A percentile compares a stretch with the other conserved stretches of the same genome.
These are phyloP conservation scores for Rutilus rutilus DNA, from an alignment of 2,113 vertebrate species.

Conservation along the genomic window DNA sequence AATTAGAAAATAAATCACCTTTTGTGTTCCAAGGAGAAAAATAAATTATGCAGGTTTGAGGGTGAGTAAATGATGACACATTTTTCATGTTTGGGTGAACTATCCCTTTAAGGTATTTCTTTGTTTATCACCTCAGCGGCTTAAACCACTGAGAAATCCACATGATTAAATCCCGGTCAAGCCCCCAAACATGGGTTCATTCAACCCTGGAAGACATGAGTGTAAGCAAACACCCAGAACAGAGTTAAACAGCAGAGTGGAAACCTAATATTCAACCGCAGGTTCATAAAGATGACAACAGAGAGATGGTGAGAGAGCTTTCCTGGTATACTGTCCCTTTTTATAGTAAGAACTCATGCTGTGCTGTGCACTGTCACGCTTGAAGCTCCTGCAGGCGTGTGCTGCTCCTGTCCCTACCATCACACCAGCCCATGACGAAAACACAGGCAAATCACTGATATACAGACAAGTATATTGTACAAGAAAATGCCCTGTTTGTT, in stretches of 20 bases:
- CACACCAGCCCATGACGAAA: background rate
- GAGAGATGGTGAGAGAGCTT: background rate
- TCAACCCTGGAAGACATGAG: background rate
- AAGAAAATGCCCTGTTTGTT: background rate
- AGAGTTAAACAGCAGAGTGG: background rate
- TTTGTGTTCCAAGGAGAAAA: background rate
- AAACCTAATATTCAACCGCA: background rate
- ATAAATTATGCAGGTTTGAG: background rate
- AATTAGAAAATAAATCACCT: background rate
- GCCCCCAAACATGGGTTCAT: conserved; percentile 9
- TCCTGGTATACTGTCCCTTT: conserved; percentile 2
- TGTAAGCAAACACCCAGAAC: background rate
- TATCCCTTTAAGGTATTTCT: background rate
- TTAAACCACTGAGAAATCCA: background rate
- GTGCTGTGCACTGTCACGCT: background rate
- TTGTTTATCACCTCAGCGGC: background rate
- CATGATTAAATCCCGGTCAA: conserved; percentile 11
- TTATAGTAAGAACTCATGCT: background rate
- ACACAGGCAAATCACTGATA: background rate
- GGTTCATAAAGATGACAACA: background rate
- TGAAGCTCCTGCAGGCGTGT: background rate
- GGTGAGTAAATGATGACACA: background rate
- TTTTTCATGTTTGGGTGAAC: background rate
- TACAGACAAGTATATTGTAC: background rate
- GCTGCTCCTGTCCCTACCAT: background rate